phyloP scores from a whole-genome alignment of 2,797 vertebrate species.

The Cygnus olor region DNA sequence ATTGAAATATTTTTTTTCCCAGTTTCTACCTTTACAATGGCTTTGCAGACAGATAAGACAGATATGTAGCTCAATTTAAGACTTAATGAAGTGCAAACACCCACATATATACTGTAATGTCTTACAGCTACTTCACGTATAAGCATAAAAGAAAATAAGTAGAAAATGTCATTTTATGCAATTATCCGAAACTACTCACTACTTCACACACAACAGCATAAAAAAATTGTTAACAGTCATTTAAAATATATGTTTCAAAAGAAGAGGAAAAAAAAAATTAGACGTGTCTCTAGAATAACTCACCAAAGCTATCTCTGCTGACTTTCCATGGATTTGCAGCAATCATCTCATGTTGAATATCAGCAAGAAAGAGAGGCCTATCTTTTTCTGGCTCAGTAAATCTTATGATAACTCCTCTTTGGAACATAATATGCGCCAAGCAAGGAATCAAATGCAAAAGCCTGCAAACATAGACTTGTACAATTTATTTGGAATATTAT shows the following conservation, averaged over 20 bases:
- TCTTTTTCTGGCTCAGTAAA: neutral
- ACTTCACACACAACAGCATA: neutral
- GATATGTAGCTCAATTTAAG: neutral
- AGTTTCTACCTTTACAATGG: neutral
- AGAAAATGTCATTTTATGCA: neutral
- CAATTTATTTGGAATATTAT: neutral
- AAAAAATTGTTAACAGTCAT: neutral
- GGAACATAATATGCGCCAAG: neutral
- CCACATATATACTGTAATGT: neutral
- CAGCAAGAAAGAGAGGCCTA: neutral
- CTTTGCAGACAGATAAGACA: slow-evolving; percentile 15
- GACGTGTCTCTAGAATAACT: neutral
- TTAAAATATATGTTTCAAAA: neutral
- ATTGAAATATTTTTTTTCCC: neutral
- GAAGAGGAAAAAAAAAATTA: neutral
- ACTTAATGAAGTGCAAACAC: neutral
- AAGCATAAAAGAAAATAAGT: neutral
- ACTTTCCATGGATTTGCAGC: neutral
- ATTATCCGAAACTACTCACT: neutral
- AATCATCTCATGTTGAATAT: neutral
- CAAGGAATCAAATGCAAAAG: neutral
- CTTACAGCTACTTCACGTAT: neutral
- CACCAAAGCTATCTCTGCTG: neutral
- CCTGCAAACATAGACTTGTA: neutral
- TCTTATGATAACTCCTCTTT: neutral